Evolutionary conservation across 2,888 invertebrate genomes (phyloP).

Genomic region (Epicampocera succincta): DNA sequence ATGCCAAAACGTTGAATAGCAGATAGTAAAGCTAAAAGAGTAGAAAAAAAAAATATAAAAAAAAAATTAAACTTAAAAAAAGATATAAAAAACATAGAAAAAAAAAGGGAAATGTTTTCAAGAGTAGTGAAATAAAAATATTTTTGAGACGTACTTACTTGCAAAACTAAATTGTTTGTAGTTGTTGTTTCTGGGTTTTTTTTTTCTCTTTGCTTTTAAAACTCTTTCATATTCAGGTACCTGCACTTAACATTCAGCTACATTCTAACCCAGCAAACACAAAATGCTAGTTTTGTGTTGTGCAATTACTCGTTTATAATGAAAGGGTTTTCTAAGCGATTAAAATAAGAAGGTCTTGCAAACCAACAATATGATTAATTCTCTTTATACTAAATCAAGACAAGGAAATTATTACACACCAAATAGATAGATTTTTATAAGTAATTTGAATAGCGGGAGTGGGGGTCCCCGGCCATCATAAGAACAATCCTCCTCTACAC

Average conservation of each 20-base stretch:
- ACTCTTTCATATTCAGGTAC: conserved; percentile 38
- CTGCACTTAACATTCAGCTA: conserved; percentile 27
- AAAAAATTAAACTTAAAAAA: conserved; percentile 17
- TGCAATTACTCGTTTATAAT: no score
- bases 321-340: no score
- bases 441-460: no score
- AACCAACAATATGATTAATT: no score
- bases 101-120: background rate
- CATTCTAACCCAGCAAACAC: background rate
- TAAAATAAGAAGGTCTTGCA: no score
- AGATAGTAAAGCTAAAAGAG: no score
- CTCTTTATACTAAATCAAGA: no score
- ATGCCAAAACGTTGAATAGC: background rate
- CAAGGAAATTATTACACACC: no score
- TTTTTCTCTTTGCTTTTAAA: conserved; percentile 26
- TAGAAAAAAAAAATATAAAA: conserved; percentile 1
- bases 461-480: no score
- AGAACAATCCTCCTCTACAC: no score
- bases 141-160: conserved; percentile 32
- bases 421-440: no score
- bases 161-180: conserved; percentile 27
- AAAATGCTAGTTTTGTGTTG: no score
- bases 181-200: conserved; percentile 9
- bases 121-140: conserved; percentile 22
- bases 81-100: conserved; percentile 2